Conservation (phyloP, 2,888 invertebrate species). For the Priocnemis perturbator region DNA sequence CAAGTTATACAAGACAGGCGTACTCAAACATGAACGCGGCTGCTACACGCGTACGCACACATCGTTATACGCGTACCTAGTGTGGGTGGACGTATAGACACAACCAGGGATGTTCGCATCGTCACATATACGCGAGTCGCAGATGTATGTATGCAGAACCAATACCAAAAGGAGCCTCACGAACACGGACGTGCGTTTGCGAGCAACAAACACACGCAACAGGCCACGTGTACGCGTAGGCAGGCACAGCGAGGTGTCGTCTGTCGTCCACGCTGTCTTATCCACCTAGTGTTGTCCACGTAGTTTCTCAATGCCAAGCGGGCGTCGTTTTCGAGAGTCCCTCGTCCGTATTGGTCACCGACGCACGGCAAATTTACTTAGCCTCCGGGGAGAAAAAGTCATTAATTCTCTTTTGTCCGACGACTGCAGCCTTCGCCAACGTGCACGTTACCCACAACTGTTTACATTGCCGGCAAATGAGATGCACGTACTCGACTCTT, state of each 20-base stretch:
- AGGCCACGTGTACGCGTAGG: no score
- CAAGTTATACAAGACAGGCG: slow-evolving; percentile 22
- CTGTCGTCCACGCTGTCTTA: no score
- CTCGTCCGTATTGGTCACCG: slow-evolving; percentile 15
- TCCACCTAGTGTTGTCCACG: neutral
- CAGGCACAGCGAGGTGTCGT: no score
- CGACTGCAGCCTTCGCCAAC: slow-evolving; percentile 5
- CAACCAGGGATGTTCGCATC: no score
- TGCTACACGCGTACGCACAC: neutral
- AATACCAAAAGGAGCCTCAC: no score
- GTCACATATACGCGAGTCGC: no score
- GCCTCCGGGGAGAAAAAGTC: slow-evolving; percentile 5
- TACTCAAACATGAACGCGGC: neutral
- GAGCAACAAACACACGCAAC: no score
- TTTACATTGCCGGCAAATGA: slow-evolving; percentile 11
- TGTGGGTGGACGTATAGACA: no score
- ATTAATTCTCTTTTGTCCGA: slow-evolving; percentile 23
- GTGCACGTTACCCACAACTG: slow-evolving; percentile 1
- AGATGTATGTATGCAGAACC: no score
- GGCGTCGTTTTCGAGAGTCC: neutral
- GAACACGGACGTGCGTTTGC: no score
- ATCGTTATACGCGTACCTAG: neutral
- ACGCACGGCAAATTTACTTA: neutral
- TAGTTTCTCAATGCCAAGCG: neutral
- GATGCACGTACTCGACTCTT: neutral